phyloP scores from a whole-genome alignment of 2,888 invertebrate genomes.

The Cistogaster globosa region DNA sequence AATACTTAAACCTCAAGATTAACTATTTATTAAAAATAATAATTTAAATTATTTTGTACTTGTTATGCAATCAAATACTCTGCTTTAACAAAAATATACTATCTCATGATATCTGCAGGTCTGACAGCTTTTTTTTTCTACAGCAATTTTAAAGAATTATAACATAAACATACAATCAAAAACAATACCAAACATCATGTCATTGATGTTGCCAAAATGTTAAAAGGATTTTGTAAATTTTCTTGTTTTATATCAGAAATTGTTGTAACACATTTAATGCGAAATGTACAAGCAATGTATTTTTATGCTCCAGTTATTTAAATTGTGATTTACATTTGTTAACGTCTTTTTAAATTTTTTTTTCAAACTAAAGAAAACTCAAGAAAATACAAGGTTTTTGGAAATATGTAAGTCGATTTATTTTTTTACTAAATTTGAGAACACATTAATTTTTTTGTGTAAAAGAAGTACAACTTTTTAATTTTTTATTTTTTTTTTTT shows the following conservation, averaged over 20 bases:
- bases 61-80: no score
- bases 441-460: no score
- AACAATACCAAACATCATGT: constrained; percentile 47
- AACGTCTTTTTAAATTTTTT: not conserved
- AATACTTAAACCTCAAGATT: no score
- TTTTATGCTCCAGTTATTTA: constrained; percentile 58
- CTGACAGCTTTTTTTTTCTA: not conserved
- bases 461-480: no score
- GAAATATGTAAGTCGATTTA: not conserved
- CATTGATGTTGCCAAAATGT: constrained; percentile 57
- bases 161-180: not conserved
- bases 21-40: no score
- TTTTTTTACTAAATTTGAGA: no score
- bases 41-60: no score
- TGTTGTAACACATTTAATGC: constrained; percentile 37
- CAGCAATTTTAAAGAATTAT: not conserved
- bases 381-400: not conserved
- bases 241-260: constrained; percentile 43
- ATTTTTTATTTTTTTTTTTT: no score
- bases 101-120: no score
- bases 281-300: constrained; percentile 24
- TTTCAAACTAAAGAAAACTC: not conserved
- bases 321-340: constrained; percentile 43
- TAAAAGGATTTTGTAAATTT: constrained; percentile 44
- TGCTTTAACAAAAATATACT: no score